Evolutionary conservation across 2,113 vertebrate genomes (phyloP).

Genomic region (Artemisiospiza belli): DNA sequence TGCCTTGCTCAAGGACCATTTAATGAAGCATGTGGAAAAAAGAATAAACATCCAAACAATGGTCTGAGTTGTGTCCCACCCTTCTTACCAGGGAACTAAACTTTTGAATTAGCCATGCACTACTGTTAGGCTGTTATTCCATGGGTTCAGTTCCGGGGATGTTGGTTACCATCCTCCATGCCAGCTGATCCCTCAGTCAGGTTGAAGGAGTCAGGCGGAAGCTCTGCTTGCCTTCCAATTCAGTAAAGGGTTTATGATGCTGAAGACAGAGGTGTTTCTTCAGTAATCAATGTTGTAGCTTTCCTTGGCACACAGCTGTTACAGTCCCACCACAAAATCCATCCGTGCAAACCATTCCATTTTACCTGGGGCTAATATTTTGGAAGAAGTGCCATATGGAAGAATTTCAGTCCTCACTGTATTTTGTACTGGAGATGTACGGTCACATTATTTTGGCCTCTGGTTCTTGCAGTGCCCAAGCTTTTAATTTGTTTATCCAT

Average conservation of each 20-base stretch:
- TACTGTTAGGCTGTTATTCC: neutral
- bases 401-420: neutral
- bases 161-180: neutral
- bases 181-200: neutral
- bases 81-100: neutral
- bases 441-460: neutral
- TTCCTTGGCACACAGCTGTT: neutral
- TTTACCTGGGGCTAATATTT: neutral
- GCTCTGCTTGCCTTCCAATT: accelerated
- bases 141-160: too few species aligned
- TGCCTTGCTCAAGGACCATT: neutral
- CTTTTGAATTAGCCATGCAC: neutral
- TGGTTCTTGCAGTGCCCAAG: neutral
- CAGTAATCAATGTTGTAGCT: accelerated
- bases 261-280: neutral
- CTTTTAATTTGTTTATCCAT: neutral
- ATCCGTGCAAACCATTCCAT: neutral
- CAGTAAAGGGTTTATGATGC: too few species aligned
- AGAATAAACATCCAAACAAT: neutral
- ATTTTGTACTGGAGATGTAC: neutral
- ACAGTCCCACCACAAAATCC: neutral
- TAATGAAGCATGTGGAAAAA: neutral
- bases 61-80: neutral
- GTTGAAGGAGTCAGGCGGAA: neutral
- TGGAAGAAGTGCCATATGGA: neutral